Conservation (phyloP, 2,113 vertebrate genomes). For the Melierax canorus region DNA sequence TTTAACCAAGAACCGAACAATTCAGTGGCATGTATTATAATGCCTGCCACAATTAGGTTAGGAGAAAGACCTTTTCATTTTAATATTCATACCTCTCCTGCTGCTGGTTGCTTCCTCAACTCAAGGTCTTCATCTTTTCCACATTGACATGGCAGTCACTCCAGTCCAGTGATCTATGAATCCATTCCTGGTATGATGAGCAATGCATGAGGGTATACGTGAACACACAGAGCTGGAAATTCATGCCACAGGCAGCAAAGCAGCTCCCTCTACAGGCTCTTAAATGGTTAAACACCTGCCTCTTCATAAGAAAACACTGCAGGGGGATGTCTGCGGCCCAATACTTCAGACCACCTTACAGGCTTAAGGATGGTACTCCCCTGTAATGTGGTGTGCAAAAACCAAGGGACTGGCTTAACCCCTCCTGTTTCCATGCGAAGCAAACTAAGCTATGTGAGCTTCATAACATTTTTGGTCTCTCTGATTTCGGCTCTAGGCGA, state of each 20-base stretch:
- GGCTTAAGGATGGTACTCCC: not conserved
- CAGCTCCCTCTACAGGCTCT: slow-evolving; percentile 15
- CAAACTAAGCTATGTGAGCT: not conserved
- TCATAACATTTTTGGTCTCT: not conserved
- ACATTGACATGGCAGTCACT: not conserved
- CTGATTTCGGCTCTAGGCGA: not conserved
- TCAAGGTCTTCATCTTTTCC: not conserved
- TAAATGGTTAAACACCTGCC: not conserved
- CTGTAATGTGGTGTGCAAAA: not conserved
- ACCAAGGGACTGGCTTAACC: not conserved
- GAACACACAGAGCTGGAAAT: not conserved
- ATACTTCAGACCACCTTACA: too few species aligned
- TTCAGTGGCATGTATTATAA: not conserved
- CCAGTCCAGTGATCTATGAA: not conserved
- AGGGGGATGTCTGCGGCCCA: not conserved
- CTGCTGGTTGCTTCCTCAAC: not conserved
- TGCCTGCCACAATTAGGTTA: not conserved
- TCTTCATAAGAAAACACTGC: not conserved
- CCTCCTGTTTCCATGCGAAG: not conserved
- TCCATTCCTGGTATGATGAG: not conserved
- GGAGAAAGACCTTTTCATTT: not conserved
- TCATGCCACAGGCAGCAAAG: not conserved
- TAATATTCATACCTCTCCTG: not conserved
- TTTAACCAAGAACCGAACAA: not conserved
- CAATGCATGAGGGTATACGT: not conserved